These are phyloP conservation scores for Sialia sialis DNA, from an alignment of 2,113 vertebrate genomes.

Conservation along the genomic window DNA sequence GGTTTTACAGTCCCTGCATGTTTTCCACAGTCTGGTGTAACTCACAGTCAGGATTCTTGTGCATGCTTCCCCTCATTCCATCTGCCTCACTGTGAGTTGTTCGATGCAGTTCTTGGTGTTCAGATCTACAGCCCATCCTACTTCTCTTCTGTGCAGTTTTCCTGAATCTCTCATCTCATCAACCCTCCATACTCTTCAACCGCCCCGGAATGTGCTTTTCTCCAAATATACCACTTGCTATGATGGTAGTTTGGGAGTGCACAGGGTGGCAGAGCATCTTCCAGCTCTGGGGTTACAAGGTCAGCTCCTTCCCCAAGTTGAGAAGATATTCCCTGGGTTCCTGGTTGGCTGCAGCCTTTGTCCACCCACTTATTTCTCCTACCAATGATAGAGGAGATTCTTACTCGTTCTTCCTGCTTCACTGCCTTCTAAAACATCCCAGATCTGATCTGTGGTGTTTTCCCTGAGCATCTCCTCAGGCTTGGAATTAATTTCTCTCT, in stretches of 20 bases:
- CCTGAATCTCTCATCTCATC: background rate
- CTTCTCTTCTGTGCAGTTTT: background rate
- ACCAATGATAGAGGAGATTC: background rate
- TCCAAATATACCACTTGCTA: background rate
- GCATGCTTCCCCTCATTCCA: background rate
- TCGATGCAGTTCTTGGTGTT: background rate
- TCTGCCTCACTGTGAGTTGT: background rate
- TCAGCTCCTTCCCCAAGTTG: background rate
- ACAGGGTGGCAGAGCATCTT: background rate
- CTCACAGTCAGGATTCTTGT: background rate
- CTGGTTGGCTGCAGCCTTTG: background rate
- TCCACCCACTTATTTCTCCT: background rate
- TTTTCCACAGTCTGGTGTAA: background rate
- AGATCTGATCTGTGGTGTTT: background rate
- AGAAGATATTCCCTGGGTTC: background rate
- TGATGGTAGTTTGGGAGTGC: background rate
- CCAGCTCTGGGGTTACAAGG: background rate
- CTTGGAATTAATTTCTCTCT: constrained; percentile 1
- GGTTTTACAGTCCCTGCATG: background rate
- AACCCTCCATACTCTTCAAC: background rate
- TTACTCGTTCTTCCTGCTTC: background rate
- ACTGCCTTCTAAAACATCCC: background rate
- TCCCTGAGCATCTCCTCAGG: constrained; percentile 5
- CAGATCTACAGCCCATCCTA: background rate
- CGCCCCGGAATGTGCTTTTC: background rate